Conservation (phyloP, 2,888 invertebrate species). For the Sclerodermus sp. region DNA sequence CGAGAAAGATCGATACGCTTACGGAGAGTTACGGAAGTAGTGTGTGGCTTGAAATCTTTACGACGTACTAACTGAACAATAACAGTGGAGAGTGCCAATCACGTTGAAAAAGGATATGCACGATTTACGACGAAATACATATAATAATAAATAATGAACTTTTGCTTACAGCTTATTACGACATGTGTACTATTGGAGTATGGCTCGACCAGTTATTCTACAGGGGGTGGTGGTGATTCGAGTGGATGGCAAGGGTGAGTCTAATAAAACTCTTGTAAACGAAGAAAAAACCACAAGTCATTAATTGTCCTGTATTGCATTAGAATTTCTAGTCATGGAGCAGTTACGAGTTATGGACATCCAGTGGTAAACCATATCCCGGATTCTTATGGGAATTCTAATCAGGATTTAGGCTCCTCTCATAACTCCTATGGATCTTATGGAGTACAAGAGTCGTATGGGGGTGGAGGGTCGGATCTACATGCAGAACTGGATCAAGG, state of each 20-base stretch:
- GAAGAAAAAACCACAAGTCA: too few species aligned
- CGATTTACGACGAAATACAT: background rate
- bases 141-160: background rate
- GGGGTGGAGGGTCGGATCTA: conserved; percentile 17
- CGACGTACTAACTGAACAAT: conserved; percentile 13
- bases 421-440: conserved; percentile 25
- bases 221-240: conserved; percentile 9
- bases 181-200: conserved; percentile 26
- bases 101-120: background rate
- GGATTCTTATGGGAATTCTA: conserved; percentile 15
- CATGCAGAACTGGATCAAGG: conserved; percentile 21
- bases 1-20: background rate
- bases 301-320: background rate
- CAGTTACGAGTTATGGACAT: conserved; percentile 5
- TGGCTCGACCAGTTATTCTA: conserved; percentile 23
- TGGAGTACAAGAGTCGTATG: background rate
- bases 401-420: conserved; percentile 15
- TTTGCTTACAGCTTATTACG: conserved; percentile 30
- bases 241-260: conserved; percentile 44
- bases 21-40: conserved; percentile 8
- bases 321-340: conserved; percentile 8
- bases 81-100: conserved; percentile 21
- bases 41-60: conserved; percentile 3
- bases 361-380: conserved; percentile 6
- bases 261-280: too few species aligned